Evolutionary conservation across 2,113 vertebrate genomes (phyloP).

Genomic region (Hymenochirus boettgeri): DNA sequence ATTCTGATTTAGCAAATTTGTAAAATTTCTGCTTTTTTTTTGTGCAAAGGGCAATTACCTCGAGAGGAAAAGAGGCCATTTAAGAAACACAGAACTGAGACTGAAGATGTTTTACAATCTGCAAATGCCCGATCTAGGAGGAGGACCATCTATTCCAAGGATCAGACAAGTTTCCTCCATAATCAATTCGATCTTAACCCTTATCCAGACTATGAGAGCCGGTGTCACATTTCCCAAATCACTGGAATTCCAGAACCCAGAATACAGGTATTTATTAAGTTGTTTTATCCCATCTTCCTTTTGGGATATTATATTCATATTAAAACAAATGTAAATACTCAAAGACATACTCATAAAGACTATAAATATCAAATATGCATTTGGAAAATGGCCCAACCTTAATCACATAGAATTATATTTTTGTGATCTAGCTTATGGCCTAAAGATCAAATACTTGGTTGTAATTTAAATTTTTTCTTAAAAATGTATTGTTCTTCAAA

Average conservation of each 20-base stretch:
- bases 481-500: no score
- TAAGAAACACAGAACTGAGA: neutral
- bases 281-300: no score
- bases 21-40: neutral
- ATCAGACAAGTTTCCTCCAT: conserved; percentile 12
- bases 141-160: conserved; percentile 6
- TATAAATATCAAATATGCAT: no score
- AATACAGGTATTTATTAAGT: conserved; percentile 34
- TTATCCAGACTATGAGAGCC: conserved; percentile 9
- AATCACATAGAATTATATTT: no score
- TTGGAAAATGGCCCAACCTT: no score
- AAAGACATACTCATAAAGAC: no score
- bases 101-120: neutral
- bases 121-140: neutral
- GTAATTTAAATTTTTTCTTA: no score
- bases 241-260: conserved; percentile 12
- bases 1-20: no score
- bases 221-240: conserved; percentile 6
- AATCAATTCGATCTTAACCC: conserved; percentile 8
- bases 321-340: no score
- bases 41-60: neutral
- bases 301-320: no score
- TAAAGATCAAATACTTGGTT: no score
- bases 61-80: neutral
- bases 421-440: no score